Evolutionary conservation across 1,140 invertebrate species (phyloP), one percentile per base, ranked within the genome.

Genomic region (Anadara kagoshimensis): DNA sequence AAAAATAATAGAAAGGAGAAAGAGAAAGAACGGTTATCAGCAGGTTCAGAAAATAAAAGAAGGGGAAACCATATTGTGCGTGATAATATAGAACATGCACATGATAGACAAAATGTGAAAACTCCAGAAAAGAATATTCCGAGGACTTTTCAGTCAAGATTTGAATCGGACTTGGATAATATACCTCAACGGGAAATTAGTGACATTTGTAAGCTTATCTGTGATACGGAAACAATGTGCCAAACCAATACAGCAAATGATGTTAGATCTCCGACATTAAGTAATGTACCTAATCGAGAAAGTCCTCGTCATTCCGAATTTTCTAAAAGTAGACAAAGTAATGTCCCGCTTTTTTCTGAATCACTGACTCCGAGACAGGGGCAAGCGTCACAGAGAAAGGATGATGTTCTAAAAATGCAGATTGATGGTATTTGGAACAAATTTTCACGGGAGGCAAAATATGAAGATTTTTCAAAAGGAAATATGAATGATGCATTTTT

Each of bases 291-390:
- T 67, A 51, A 54, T n/a, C 22, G n/a, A 16, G 41, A 43, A 51
- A 47, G 62, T 26, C 51, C 62, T 18, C n/a, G 18, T 5, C 22
- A 47, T 20, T 36, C 29, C 20, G 36, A 11, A 20, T 59, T 47
- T 7, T 49, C 54, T 7, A 51, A 45, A 20, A 63, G 24, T 56
- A 63, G 63, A 63, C 69, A 71, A 41, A 59, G 56, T 11, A 71
- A 71, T 56, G 69, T 71, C 45, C 69, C 69, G 4, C 59, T 63
- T 71, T 71, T 54, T 56, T 29, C 53, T 36, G 59, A 59, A 0
- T 53, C 47, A 22, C 54, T 22, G 26, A 41, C 49, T 10, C 54
- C 69, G 11, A 18, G 45, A 12, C 43, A 36, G 51, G 64, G 56
- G n/a, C 24, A 49, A 20, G 29, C 49, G 3, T 56, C 64, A 22